Evolutionary conservation across 2,113 vertebrate genomes (phyloP).

Genomic region (Podarcis muralis): DNA sequence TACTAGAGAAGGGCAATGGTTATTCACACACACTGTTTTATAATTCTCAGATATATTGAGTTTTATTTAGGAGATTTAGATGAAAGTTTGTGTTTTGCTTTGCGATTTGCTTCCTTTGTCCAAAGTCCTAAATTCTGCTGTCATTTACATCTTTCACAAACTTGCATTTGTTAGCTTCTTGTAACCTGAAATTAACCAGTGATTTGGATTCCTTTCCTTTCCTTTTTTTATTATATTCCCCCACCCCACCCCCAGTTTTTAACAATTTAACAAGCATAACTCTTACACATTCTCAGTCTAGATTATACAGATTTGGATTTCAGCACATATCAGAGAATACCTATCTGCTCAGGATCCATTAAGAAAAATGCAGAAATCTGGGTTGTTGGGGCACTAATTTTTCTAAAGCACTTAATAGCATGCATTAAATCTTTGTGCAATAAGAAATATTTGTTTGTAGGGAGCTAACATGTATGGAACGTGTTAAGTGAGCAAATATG

Average conservation of each 20-base stretch:
- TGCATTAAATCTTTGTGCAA: conserved; percentile 73
- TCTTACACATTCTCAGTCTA: too few species aligned
- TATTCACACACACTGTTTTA: conserved; percentile 28
- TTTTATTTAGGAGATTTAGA: not conserved
- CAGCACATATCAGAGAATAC: conserved; percentile 35
- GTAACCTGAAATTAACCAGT: conserved; percentile 71
- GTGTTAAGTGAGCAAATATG: conserved; percentile 44
- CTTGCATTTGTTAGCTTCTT: conserved; percentile 64
- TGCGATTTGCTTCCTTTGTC: not conserved
- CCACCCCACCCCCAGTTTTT: too few species aligned
- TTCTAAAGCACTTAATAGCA: conserved; percentile 58
- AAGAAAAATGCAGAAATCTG: not conserved
- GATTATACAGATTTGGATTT: conserved; percentile 21
- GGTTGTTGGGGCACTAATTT: conserved; percentile 22
- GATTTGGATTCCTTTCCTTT: conserved; percentile 67
- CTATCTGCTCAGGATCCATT: not conserved
- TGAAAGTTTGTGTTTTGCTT: not conserved
- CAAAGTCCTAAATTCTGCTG: not conserved
- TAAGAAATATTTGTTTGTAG: conserved; percentile 46
- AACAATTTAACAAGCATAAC: too few species aligned
- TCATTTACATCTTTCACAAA: conserved; percentile 60
- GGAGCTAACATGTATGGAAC: conserved; percentile 46
- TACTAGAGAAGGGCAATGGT: not conserved
- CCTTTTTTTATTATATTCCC: not conserved
- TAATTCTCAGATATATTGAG: conserved; percentile 13